A percentile compares a stretch with the other conserved stretches of the same genome.
Evolutionary conservation across 2,113 vertebrate species (phyloP).

Genomic region (Phalacrocorax pelagicus): DNA sequence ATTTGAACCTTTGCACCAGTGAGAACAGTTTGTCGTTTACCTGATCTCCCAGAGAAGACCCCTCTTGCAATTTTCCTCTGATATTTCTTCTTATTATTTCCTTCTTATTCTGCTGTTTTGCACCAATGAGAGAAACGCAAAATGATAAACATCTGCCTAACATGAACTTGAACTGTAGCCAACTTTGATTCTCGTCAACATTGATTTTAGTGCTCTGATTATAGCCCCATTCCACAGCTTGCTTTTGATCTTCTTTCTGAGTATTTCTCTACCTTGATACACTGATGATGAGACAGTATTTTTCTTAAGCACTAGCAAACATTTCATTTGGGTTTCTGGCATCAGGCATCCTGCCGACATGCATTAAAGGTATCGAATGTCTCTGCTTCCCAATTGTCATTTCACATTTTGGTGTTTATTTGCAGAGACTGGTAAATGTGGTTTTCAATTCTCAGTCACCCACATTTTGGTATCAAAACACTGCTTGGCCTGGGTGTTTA

Average conservation of each 20-base stretch:
- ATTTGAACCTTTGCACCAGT: neutral
- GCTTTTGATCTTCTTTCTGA: conserved; percentile 51
- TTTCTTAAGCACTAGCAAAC: conserved; percentile 22
- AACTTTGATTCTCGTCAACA: neutral
- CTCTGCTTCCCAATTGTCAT: conserved; percentile 31
- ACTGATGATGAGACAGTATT: neutral
- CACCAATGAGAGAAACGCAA: neutral
- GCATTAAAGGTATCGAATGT: neutral
- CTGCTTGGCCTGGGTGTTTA: neutral
- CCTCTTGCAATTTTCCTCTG: neutral
- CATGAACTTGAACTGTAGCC: conserved; percentile 23
- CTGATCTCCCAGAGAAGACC: neutral
- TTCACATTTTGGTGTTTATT: conserved; percentile 50
- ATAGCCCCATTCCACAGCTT: neutral
- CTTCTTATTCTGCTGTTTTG: neutral
- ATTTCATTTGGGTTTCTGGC: conserved; percentile 14
- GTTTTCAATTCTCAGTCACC: neutral
- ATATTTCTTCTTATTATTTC: neutral
- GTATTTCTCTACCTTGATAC: conserved; percentile 33
- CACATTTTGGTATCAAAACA: neutral
- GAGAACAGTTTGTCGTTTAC: neutral
- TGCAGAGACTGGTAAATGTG: neutral
- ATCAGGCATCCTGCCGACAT: neutral
- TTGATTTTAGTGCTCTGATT: conserved; percentile 46
- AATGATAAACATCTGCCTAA: conserved; percentile 48